phyloP scores from a whole-genome alignment of 2,888 invertebrate species.

The Lasioglossum oenotherae region DNA sequence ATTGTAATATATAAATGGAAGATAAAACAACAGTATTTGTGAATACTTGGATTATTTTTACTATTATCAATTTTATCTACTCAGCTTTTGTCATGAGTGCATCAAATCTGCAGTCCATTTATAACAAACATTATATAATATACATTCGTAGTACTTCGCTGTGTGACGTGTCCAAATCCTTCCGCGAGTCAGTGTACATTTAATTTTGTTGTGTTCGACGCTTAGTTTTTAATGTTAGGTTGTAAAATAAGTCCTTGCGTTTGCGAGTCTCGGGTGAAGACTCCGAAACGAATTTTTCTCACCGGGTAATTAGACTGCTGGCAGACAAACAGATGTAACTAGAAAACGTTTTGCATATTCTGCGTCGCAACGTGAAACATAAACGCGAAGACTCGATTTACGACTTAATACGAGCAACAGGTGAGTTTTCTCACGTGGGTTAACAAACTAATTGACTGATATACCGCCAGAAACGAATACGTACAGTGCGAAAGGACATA shows the following conservation, averaged over 20 bases:
- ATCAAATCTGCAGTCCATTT: neutral
- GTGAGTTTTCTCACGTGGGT: neutral
- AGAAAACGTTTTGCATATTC: neutral
- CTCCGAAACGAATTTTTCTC: neutral
- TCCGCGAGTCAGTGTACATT: neutral
- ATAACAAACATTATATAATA: neutral
- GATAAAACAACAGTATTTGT: no score
- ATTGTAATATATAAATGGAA: no score
- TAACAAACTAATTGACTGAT: neutral
- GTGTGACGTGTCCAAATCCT: neutral
- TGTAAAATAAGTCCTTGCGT: neutral
- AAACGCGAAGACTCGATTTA: neutral
- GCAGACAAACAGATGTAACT: neutral
- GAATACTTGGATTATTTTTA: no score
- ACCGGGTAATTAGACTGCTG: neutral
- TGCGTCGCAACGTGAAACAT: neutral
- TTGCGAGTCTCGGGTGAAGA: neutral
- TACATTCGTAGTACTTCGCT: neutral
- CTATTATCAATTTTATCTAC: neutral
- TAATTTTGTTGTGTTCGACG: neutral
- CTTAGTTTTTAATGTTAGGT: neutral
- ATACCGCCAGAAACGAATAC: conserved; percentile 12
- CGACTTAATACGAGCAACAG: conserved; percentile 9
- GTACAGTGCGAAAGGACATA: conserved; percentile 1
- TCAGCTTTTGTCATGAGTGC: neutral